A percentile compares a stretch with the other conserved stretches of the same genome.
phyloP scores from a whole-genome alignment of 2,888 invertebrate species.

The Tolmerus cingulatus region DNA sequence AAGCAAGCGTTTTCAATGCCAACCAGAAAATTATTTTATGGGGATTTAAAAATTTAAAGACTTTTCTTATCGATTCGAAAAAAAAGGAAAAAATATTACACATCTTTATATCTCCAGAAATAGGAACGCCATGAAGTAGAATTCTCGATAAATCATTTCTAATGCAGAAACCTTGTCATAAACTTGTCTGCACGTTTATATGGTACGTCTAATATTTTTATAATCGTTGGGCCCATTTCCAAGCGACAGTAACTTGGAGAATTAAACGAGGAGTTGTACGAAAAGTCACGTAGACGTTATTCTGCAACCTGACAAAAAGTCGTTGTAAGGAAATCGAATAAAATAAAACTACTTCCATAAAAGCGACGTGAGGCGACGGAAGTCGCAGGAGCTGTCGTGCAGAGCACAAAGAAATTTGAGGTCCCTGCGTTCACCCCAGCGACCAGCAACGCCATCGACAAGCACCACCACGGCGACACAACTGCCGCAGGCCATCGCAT shows the following conservation, averaged over 20 bases:
- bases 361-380: not conserved
- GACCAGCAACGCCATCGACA: not conserved
- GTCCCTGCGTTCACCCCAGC: not conserved
- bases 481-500: not conserved
- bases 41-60: too few species aligned
- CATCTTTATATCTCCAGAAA: too few species aligned
- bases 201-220: not conserved
- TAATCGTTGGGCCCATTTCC: not conserved
- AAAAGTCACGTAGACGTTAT: not conserved
- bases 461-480: not conserved
- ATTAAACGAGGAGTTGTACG: not conserved
- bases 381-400: not conserved
- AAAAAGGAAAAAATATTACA: too few species aligned
- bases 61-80: too few species aligned
- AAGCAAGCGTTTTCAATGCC: too few species aligned
- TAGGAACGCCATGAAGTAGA: too few species aligned
- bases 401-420: not conserved
- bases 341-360: not conserved
- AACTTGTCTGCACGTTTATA: too few species aligned
- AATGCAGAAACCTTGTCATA: not conserved
- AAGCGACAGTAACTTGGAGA: not conserved
- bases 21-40: too few species aligned
- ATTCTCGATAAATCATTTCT: not conserved
- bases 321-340: not conserved
- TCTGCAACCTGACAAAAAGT: not conserved